phyloP scores from a whole-genome alignment of 1,140 invertebrate species.

The Lutraria rhynchaena region DNA sequence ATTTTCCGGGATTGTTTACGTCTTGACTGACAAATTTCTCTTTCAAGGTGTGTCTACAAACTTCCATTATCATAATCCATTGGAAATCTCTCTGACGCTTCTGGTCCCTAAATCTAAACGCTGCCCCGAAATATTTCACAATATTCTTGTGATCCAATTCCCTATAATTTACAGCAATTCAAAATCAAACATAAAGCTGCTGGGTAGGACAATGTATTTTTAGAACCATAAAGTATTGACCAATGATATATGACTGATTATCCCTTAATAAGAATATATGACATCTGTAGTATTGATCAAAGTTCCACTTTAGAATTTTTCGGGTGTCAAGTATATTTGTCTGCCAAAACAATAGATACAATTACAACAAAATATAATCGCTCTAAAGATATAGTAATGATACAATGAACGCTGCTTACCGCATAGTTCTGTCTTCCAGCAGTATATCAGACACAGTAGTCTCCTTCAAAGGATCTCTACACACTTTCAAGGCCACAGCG shows the following conservation, averaged over 20 bases:
- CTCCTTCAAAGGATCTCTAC: conserved; percentile 65
- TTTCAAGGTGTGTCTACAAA: conserved; percentile 70
- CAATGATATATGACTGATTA: too few species aligned
- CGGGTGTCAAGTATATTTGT: too few species aligned
- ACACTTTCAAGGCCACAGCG: conserved; percentile 73
- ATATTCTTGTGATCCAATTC: conserved; percentile 68
- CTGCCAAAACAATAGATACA: too few species aligned
- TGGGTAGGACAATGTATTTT: too few species aligned
- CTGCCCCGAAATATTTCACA: conserved; percentile 71
- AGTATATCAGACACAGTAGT: conserved; percentile 72
- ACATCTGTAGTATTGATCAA: too few species aligned
- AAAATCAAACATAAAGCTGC: too few species aligned
- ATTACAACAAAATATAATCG: too few species aligned
- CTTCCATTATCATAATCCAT: conserved; percentile 77
- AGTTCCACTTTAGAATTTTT: too few species aligned
- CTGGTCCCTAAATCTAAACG: conserved; percentile 36
- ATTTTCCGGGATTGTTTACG: conserved; percentile 58
- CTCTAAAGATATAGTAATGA: too few species aligned
- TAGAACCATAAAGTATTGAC: too few species aligned
- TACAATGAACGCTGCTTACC: conserved; percentile 54
- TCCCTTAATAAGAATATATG: too few species aligned
- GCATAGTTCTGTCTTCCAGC: conserved; percentile 72
- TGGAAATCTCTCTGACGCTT: conserved; percentile 56
- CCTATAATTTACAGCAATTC: too few species aligned
- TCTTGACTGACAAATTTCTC: conserved; percentile 61